These are phyloP conservation scores for Cladopsammia gracilis DNA, from an alignment of 64 coral and sea anemone genomes.

Conservation along the genomic window DNA sequence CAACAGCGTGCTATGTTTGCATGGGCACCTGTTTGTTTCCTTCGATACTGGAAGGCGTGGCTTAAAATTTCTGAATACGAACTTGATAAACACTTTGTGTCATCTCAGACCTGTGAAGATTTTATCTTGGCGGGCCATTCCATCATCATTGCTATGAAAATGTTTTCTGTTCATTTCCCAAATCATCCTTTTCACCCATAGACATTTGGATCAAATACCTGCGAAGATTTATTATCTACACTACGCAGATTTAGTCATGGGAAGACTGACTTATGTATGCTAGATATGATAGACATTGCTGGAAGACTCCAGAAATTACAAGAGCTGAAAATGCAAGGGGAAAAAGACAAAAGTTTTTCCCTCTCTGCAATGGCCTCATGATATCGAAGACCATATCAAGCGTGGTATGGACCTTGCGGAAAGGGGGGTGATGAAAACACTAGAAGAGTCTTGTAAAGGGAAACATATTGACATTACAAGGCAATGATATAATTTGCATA, in stretches of 20 bases:
- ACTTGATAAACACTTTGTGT: conserved; percentile 54
- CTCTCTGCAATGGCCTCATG: conserved; percentile 40
- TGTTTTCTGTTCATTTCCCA: conserved; percentile 34
- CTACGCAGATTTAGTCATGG: conserved; percentile 43
- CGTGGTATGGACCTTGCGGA: conserved; percentile 45
- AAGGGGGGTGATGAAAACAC: conserved; percentile 62
- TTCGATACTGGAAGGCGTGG: conserved; percentile 64
- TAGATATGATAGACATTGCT: conserved; percentile 50
- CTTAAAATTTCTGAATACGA: conserved; percentile 15
- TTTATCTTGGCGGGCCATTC: conserved; percentile 27
- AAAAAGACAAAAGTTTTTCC: background rate
- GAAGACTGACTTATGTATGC: conserved; percentile 52
- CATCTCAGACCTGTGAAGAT: conserved; percentile 39
- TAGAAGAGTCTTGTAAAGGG: conserved; percentile 38
- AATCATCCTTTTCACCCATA: conserved; percentile 56
- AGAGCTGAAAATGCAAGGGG: conserved; percentile 25
- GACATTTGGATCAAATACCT: conserved; percentile 66
- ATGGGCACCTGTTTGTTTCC: conserved; percentile 49
- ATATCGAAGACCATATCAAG: conserved; percentile 53
- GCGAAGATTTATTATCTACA: conserved; percentile 63
- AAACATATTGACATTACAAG: conserved; percentile 18
- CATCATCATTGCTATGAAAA: conserved; percentile 56
- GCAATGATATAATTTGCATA: conserved; percentile 29
- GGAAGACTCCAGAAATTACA: conserved; percentile 28
- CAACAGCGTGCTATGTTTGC: conserved; percentile 26